Evolutionary conservation across 2,113 vertebrate genomes (phyloP).

Genomic region (Columba janthina): DNA sequence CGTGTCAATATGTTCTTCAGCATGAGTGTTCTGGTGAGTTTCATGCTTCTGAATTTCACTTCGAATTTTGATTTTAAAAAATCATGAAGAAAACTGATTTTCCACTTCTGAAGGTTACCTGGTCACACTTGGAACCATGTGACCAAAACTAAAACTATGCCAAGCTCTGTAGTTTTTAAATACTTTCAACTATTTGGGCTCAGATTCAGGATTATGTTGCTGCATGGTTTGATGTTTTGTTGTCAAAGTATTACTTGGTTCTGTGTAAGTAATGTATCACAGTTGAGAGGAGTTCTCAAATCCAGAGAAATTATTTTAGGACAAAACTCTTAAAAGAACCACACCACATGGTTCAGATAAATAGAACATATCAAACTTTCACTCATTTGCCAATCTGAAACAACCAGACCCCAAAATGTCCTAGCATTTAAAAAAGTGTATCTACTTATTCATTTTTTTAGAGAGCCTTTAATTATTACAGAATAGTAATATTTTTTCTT

Average conservation of each 20-base stretch:
- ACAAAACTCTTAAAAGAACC: neutral
- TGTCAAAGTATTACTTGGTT: neutral
- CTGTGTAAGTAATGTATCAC: neutral
- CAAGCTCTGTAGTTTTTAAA: neutral
- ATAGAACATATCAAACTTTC: neutral
- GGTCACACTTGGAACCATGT: neutral
- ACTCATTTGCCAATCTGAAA: neutral
- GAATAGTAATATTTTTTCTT: neutral
- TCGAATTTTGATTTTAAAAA: neutral
- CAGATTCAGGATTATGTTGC: neutral
- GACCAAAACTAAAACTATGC: neutral
- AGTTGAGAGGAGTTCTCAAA: neutral
- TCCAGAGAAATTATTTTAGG: neutral
- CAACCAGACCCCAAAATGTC: neutral
- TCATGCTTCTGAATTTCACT: neutral
- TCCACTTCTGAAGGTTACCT: neutral
- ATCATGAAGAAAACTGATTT: neutral
- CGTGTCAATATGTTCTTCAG: neutral
- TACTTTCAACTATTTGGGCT: neutral
- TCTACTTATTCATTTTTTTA: neutral
- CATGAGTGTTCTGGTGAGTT: neutral
- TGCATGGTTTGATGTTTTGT: neutral
- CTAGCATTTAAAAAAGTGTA: neutral
- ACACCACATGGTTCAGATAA: neutral
- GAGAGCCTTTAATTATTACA: neutral